Evolutionary conservation across 2,113 vertebrate species (phyloP).

Genomic region (Odocoileus virginianus): DNA sequence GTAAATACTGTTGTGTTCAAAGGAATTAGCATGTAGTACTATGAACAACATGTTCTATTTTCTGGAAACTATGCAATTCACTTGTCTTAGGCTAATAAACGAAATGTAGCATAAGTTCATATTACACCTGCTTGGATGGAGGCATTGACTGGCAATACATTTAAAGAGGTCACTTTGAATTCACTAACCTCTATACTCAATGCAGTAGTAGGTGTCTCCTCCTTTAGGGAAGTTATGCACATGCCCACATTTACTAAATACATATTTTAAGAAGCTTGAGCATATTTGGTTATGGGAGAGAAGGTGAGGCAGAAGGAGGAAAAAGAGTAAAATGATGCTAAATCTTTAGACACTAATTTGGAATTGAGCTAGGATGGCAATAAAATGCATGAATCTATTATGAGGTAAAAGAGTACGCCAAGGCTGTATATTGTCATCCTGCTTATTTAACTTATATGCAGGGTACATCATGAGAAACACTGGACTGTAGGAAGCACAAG

Average conservation of each 20-base stretch:
- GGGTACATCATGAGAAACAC: too few species aligned
- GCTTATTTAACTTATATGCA: too few species aligned
- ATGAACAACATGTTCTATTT: conserved; percentile 53
- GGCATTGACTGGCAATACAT: background rate
- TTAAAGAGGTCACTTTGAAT: conserved; percentile 52
- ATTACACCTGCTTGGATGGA: conserved; percentile 29
- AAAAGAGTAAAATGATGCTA: background rate
- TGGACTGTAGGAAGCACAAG: too few species aligned
- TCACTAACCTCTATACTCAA: conserved; percentile 1
- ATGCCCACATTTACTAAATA: background rate
- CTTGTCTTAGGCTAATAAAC: conserved; percentile 63
- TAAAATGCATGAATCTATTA: background rate
- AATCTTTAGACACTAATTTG: background rate
- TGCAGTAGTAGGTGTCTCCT: background rate
- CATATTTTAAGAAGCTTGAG: background rate
- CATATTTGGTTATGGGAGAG: background rate
- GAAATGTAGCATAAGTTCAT: conserved; percentile 35
- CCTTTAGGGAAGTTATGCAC: background rate
- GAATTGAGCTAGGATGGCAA: background rate
- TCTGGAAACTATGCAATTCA: conserved; percentile 68
- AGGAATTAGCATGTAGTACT: conserved; percentile 55
- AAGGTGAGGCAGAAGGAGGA: background rate
- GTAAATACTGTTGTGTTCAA: conserved; percentile 59
- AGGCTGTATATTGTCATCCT: too few species aligned
- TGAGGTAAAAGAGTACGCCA: too few species aligned